phyloP scores from a whole-genome alignment of 2,888 invertebrate genomes.

The Clunio marinus region DNA sequence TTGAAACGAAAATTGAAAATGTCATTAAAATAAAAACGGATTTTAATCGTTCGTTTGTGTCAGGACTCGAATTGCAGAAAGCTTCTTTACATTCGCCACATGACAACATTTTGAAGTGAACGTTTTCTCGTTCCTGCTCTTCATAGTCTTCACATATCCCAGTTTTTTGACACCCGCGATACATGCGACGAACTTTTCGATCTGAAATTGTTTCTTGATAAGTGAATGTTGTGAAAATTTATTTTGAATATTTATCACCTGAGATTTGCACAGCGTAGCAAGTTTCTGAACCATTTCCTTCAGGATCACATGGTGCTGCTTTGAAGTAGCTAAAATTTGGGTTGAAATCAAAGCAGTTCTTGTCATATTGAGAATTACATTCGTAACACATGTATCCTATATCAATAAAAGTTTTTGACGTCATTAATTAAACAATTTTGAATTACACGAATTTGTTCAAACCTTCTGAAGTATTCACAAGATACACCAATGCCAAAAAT shows the following conservation, averaged over 20 bases:
- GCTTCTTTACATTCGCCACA: constrained; percentile 2
- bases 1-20: neutral
- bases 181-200: constrained; percentile 19
- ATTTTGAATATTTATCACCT: neutral
- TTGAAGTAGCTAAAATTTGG: constrained; percentile 1
- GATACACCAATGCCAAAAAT: neutral
- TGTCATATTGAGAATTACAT: constrained; percentile 23
- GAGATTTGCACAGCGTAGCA: constrained; percentile 20
- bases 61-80: constrained; percentile 5
- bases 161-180: constrained; percentile 21
- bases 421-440: neutral
- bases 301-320: neutral
- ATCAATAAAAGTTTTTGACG: neutral
- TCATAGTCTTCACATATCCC: constrained; percentile 18
- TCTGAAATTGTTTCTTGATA: too few relatives aligned
- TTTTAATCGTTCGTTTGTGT: too few relatives aligned
- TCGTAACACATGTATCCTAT: constrained; percentile 25
- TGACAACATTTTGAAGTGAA: neutral
- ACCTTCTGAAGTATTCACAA: neutral
- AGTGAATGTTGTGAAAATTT: too few relatives aligned
- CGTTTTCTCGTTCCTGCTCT: neutral
- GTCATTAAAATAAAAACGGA: neutral
- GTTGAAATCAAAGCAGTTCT: constrained; percentile 21
- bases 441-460: neutral
- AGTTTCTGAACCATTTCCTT: neutral